Conservation (phyloP, 2,888 invertebrate genomes). For the Prosopocoilus inquinatus region DNA sequence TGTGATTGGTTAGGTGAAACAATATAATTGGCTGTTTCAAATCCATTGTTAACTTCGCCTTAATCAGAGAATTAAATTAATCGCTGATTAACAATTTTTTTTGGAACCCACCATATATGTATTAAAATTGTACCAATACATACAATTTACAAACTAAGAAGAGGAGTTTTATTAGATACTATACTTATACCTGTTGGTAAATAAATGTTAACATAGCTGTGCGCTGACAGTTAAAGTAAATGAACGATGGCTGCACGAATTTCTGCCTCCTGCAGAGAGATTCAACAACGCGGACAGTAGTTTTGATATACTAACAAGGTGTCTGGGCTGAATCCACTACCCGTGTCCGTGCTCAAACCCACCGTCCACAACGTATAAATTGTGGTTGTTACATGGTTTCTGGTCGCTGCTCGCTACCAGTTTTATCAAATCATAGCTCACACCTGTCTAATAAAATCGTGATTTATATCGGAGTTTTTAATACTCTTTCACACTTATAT, state of each 20-base stretch:
- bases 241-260: slow-evolving; percentile 33
- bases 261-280: slow-evolving; percentile 27
- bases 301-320: slow-evolving; percentile 17
- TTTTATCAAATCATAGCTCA: slow-evolving; percentile 32
- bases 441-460: slow-evolving; percentile 33
- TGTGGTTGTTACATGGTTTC: slow-evolving; percentile 26
- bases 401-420: slow-evolving; percentile 29
- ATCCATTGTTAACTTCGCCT: no score
- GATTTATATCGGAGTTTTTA: slow-evolving; percentile 26
- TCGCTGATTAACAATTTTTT: no score
- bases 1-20: no score
- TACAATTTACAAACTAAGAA: no score
- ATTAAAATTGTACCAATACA: no score
- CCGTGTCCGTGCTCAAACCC: slow-evolving; percentile 14
- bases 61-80: no score
- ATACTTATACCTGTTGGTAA: slow-evolving; percentile 29
- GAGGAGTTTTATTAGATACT: not conserved
- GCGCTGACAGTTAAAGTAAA: slow-evolving; percentile 39
- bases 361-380: slow-evolving; percentile 23
- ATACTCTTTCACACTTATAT: slow-evolving; percentile 10
- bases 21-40: no score
- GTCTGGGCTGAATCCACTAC: slow-evolving; percentile 8
- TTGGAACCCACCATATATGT: no score
- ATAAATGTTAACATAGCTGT: slow-evolving; percentile 44
- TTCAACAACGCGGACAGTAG: slow-evolving; percentile 22